Percentiles rank a stretch among this genome's conserved stretches.
Evolutionary conservation across 2,888 invertebrate genomes (phyloP).

Genomic region (Therioaphis trifolii): DNA sequence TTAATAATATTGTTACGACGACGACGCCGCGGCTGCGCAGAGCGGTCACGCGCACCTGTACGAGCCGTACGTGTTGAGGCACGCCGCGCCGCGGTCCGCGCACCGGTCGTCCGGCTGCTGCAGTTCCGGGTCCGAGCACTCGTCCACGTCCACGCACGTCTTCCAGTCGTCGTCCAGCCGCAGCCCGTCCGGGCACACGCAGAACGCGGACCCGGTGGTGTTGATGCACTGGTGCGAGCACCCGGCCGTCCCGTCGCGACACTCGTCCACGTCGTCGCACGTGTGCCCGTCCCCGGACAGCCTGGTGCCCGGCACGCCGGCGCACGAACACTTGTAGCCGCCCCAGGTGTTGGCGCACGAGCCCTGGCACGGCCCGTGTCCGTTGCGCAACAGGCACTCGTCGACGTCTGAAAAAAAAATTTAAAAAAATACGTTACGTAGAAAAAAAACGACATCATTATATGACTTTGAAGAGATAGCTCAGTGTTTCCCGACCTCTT

Average conservation of each 20-base stretch:
- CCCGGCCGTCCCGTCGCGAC: constrained; percentile 70
- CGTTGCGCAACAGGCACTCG: constrained; percentile 75
- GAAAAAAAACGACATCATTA: too few relatives aligned
- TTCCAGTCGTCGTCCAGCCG: constrained; percentile 64
- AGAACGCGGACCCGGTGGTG: constrained; percentile 70
- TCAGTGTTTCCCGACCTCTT: too few relatives aligned
- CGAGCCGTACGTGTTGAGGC: constrained; percentile 66
- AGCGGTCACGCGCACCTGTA: constrained; percentile 67
- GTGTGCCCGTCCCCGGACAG: constrained; percentile 73
- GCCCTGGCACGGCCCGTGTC: constrained; percentile 76
- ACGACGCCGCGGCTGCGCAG: too few relatives aligned
- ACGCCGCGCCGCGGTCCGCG: constrained; percentile 68
- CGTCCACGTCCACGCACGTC: constrained; percentile 69
- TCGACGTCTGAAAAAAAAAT: constrained; percentile 75
- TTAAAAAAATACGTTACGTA: too few relatives aligned
- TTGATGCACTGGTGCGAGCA: constrained; percentile 75
- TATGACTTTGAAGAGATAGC: too few relatives aligned
- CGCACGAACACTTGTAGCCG: constrained; percentile 74
- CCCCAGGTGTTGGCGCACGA: constrained; percentile 74
- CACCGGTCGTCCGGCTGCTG: constrained; percentile 69
- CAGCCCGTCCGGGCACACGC: constrained; percentile 65
- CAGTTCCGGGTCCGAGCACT: constrained; percentile 69
- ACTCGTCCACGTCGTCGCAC: constrained; percentile 73
- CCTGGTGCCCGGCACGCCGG: constrained; percentile 73
- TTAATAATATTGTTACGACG: too few relatives aligned